Evolutionary conservation across 2,113 vertebrate species (phyloP).

Genomic region (Montifringilla adamsi): DNA sequence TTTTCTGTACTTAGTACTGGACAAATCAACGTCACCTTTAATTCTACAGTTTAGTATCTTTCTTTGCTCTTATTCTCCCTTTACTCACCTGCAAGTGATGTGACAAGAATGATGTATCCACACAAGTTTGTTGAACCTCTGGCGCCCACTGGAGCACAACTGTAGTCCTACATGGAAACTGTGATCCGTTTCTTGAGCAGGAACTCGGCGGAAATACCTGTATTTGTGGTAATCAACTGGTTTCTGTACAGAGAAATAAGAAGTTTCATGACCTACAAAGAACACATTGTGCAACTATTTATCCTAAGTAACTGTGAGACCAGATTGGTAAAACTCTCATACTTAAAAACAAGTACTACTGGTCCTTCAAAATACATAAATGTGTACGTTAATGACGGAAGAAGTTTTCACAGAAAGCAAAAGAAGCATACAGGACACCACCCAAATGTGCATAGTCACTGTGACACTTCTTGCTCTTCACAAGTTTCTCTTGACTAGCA

Average conservation of each 20-base stretch:
- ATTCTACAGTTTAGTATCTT: not conserved
- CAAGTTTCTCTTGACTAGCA: not conserved
- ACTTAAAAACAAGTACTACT: not conserved
- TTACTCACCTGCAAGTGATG: conserved; percentile 87
- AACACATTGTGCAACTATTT: not conserved
- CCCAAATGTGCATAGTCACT: not conserved
- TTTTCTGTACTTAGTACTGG: not conserved
- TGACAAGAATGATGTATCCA: conserved; percentile 99
- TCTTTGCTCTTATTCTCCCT: not conserved
- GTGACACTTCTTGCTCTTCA: not conserved
- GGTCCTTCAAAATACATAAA: not conserved
- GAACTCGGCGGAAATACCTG: conserved; percentile 88
- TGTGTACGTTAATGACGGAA: not conserved
- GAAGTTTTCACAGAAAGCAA: not conserved
- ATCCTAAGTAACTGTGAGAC: not conserved
- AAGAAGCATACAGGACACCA: not conserved
- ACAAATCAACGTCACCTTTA: not conserved
- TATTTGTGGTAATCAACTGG: conserved; percentile 87
- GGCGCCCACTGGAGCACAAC: conserved; percentile 89
- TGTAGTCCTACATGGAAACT: conserved; percentile 93
- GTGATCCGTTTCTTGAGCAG: conserved; percentile 87
- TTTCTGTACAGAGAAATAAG: conserved; percentile 77
- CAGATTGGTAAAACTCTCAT: not conserved
- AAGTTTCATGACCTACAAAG: not conserved
- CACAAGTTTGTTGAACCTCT: conserved; percentile 90